Evolutionary conservation across 2,888 invertebrate species (phyloP), one percentile per base, ranked within the genome.

Genomic region (Bhutanitis thaidina): DNA sequence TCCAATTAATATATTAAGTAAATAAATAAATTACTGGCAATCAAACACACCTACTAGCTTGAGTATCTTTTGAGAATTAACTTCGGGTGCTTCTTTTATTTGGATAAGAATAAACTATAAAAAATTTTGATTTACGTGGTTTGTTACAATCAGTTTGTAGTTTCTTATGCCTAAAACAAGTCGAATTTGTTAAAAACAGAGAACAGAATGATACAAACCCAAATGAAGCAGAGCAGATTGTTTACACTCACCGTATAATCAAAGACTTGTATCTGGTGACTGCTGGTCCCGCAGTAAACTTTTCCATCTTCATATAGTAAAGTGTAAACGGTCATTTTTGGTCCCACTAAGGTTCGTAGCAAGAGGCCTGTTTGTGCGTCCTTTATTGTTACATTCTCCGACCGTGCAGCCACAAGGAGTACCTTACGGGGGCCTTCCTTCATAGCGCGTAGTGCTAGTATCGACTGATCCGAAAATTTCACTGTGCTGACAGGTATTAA

Each of bases 251-350:
- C 95, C 61, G 92, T 87, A 80, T 95, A 95, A 76, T 94, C 93
- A 70, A 93, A 94, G n/a, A 93, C 92, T 53, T 93, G 91, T 71
- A 95, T 93, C 62, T 93, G 92, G 56, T 93, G 92, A 57, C 91
- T 92, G 65, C 93, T 94, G 0, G 95, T 95, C 5, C 95, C 95
- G 64, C 94, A 95, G 73, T 93, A 95, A n/a, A 95, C 90, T 54
- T 92, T 90, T 48, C 92, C 93, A 32, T 92, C 91, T 61, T 93
- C 91, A 58, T 93, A 90, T n/a, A 94, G 79, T 49, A 95, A 72
- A 7, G 93, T 93, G 67, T 94, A 95, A 0, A 95, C 93, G 0
- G 94, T 93, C 65, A 75, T 90, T 57, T 81, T 92, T 39, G 80
- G 92, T 59, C 86, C 91, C 65, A 70, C 68, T 30, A 95, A 89